phyloP scores from a whole-genome alignment of 2,113 vertebrate genomes.

The Paradoxurus hermaphroditus region DNA sequence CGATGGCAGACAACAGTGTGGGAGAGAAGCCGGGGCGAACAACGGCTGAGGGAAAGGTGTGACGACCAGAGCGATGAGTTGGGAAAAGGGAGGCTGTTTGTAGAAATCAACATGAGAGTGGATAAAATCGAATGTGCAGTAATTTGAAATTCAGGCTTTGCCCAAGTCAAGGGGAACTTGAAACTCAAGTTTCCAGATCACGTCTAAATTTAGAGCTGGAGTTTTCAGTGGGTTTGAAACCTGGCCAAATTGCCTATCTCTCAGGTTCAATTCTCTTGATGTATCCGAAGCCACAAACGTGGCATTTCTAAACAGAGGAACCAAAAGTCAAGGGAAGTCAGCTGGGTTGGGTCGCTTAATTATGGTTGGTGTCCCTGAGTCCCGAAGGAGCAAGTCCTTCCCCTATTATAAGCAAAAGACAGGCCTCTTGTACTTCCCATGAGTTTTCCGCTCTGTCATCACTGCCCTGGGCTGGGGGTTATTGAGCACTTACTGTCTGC shows the following conservation, averaged over 20 bases:
- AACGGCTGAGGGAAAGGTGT: neutral
- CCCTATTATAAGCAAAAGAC: neutral
- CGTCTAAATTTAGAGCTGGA: constrained; percentile 58
- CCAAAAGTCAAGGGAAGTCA: constrained; percentile 35
- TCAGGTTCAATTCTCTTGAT: constrained; percentile 49
- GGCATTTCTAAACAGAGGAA: constrained; percentile 59
- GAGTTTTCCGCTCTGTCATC: neutral
- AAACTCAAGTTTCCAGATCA: constrained; percentile 59
- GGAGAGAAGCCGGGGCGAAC: neutral
- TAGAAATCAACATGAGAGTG: neutral
- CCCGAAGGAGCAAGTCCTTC: neutral
- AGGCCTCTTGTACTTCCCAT: neutral
- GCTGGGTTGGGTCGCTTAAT: neutral
- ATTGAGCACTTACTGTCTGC: neutral
- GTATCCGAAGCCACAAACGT: constrained; percentile 22
- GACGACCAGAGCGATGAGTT: neutral
- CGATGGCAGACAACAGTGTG: neutral
- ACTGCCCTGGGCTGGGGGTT: neutral
- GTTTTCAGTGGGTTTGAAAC: constrained; percentile 66
- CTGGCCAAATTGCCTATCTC: constrained; percentile 63
- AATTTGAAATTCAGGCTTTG: constrained; percentile 16
- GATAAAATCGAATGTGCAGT: neutral
- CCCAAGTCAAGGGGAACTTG: constrained; percentile 63
- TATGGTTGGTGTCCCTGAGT: neutral
- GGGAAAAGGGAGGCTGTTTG: neutral